A percentile compares a stretch with the other conserved stretches of the same genome.
phyloP scores from a whole-genome alignment of 2,797 vertebrate species.

The Rallus crepitans region DNA sequence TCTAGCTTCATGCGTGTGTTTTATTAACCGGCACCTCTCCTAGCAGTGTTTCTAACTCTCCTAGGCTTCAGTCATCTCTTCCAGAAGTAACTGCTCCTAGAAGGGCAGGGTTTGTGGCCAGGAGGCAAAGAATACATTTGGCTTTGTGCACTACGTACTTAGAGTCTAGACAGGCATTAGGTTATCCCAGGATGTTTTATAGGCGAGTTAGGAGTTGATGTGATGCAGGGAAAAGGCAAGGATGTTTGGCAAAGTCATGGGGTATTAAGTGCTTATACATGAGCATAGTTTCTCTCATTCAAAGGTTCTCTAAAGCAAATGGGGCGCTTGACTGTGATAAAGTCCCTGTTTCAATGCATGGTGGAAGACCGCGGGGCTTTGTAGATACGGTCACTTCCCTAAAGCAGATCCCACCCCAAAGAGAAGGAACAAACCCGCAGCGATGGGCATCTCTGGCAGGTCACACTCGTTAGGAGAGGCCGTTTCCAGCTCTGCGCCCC shows the following conservation, averaged over 20 bases:
- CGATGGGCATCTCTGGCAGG: accelerated
- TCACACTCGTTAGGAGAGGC: accelerated
- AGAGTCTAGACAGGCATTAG: background rate
- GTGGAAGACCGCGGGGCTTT: accelerated
- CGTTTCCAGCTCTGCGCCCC: too few species aligned
- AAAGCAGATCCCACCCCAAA: accelerated
- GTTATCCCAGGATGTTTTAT: background rate
- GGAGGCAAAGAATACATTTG: accelerated
- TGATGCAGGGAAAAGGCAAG: background rate
- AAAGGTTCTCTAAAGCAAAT: background rate
- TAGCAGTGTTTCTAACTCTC: background rate
- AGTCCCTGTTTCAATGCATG: accelerated
- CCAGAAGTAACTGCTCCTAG: too few species aligned
- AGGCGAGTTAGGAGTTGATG: background rate
- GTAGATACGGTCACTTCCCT: background rate
- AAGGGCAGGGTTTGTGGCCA: too few species aligned
- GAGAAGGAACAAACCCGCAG: accelerated
- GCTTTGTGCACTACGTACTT: accelerated
- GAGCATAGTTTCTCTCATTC: accelerated
- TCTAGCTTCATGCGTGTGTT: accelerated
- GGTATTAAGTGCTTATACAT: accelerated
- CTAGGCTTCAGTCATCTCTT: background rate
- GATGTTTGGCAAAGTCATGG: accelerated
- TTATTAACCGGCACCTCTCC: background rate
- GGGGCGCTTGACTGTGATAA: accelerated